phyloP scores from a whole-genome alignment of 2,888 invertebrate genomes.

The Aplocera efformata region DNA sequence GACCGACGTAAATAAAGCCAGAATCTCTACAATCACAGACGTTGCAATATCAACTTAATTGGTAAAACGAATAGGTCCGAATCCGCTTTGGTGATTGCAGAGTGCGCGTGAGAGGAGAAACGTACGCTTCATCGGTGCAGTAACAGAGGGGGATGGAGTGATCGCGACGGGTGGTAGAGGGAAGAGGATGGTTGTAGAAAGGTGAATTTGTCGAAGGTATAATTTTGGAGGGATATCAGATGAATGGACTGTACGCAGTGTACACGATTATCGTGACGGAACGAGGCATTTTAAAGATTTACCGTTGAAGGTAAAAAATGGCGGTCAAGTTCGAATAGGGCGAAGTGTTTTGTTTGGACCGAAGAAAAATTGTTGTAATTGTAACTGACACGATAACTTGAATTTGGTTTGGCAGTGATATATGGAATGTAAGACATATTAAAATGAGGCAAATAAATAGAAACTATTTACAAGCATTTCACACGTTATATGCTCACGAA shows the following conservation, averaged over 20 bases:
- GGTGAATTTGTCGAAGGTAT: conserved; percentile 20
- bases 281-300: conserved; percentile 18
- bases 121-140: conserved; percentile 29
- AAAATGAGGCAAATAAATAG: too few species aligned
- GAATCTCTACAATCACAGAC: conserved; percentile 43
- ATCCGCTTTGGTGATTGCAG: conserved; percentile 29
- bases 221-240: conserved; percentile 26
- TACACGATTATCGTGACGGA: conserved; percentile 29
- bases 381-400: conserved; percentile 2
- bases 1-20: conserved; percentile 70
- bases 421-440: too few species aligned
- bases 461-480: too few species aligned
- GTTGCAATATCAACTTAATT: conserved; percentile 35
- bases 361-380: conserved; percentile 7
- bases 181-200: conserved; percentile 12
- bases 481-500: too few species aligned
- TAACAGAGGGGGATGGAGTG: conserved; percentile 33
- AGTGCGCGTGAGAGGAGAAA: conserved; percentile 65
- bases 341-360: conserved; percentile 13
- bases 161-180: conserved; percentile 25
- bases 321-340: conserved; percentile 24
- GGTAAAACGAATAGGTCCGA: conserved; percentile 28
- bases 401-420: background rate
- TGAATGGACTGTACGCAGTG: conserved; percentile 28
- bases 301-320: conserved; percentile 22